These are phyloP conservation scores for Philhelius pedissequus DNA, from an alignment of 2,888 invertebrate species.

Conservation along the genomic window DNA sequence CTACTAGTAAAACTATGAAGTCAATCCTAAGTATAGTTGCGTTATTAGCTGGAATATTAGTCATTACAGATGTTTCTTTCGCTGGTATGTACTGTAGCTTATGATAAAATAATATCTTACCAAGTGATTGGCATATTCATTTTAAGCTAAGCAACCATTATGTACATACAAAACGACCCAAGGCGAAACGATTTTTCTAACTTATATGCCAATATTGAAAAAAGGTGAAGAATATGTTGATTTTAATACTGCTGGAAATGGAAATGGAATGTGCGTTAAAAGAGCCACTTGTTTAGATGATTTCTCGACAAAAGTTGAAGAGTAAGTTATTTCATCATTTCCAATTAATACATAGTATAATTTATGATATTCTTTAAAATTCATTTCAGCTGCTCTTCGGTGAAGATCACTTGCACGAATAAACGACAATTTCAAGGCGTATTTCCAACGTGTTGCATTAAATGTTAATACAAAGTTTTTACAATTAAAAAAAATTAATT, in stretches of 20 bases:
- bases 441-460: conserved; percentile 75
- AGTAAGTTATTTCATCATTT: conserved; percentile 71
- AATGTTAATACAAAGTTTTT: no score
- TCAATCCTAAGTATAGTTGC: conserved; percentile 8
- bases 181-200: conserved; percentile 75
- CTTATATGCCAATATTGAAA: conserved; percentile 73
- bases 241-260: conserved; percentile 72
- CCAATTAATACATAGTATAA: background rate
- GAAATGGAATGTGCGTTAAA: conserved; percentile 74
- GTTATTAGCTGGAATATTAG: conserved; percentile 28
- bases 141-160: conserved; percentile 72
- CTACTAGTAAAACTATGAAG: conserved; percentile 4
- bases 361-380: background rate
- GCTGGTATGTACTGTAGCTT: conserved; percentile 23
- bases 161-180: conserved; percentile 74
- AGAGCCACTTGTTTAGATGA: conserved; percentile 74
- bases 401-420: conserved; percentile 72
- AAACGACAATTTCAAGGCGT: conserved; percentile 74
- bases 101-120: background rate
- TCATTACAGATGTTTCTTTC: conserved; percentile 1
- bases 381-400: conserved; percentile 31
- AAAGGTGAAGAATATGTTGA: conserved; percentile 76
- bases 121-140: background rate
- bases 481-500: background rate
- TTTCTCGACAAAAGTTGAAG: conserved; percentile 74